These are phyloP conservation scores for Vulpes ferrilata DNA, from an alignment of 2,113 vertebrate species.

Conservation along the genomic window DNA sequence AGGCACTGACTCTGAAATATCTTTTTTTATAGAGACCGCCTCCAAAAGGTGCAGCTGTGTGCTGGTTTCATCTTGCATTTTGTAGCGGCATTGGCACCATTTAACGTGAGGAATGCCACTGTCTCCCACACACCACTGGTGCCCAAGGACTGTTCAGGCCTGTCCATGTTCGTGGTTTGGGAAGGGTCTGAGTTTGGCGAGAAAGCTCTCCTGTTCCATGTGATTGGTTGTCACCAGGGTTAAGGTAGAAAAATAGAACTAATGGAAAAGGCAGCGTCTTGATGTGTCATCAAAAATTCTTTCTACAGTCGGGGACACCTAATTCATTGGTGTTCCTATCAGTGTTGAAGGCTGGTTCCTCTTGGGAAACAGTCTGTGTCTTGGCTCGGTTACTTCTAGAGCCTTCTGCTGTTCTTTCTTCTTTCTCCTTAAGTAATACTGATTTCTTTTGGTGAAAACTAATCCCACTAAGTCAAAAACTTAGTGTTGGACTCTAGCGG, in stretches of 20 bases:
- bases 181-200: slow-evolving; percentile 80
- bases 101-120: slow-evolving; percentile 84
- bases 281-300: slow-evolving; percentile 74
- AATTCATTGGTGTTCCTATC: not conserved
- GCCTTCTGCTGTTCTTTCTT: not conserved
- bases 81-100: slow-evolving; percentile 86
- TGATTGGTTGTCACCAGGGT: slow-evolving; percentile 82
- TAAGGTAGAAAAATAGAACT: slow-evolving; percentile 78
- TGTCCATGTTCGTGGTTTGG: slow-evolving; percentile 85
- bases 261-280: slow-evolving; percentile 81
- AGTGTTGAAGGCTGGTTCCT: not conserved
- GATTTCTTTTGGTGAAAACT: slow-evolving; percentile 66
- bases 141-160: slow-evolving; percentile 84
- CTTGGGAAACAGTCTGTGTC: not conserved
- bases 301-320: slow-evolving; percentile 49
- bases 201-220: slow-evolving; percentile 68
- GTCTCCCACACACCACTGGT: slow-evolving; percentile 83
- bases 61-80: slow-evolving; percentile 91
- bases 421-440: not conserved
- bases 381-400: not conserved
- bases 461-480: slow-evolving; percentile 78
- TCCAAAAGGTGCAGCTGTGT: slow-evolving; percentile 90
- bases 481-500: slow-evolving; percentile 76
- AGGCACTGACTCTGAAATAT: slow-evolving; percentile 88
- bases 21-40: slow-evolving; percentile 83